phyloP scores from a whole-genome alignment of 2,888 invertebrate genomes.

The Hypena proboscidalis region DNA sequence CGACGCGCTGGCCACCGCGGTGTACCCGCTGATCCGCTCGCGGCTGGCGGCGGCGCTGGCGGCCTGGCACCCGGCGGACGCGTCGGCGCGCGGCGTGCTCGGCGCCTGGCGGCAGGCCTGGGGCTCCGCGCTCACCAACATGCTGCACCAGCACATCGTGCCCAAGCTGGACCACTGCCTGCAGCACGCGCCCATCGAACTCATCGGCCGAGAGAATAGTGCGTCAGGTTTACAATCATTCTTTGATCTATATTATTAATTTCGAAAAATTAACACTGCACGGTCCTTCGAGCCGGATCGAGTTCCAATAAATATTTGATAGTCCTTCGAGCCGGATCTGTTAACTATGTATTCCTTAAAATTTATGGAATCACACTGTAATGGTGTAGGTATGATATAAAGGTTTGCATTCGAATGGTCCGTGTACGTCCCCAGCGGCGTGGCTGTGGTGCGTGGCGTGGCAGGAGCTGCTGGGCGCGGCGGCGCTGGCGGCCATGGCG shows the following conservation, averaged over 20 bases:
- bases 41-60: constrained; percentile 95
- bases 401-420: no score
- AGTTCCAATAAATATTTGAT: no score
- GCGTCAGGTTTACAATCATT: constrained; percentile 19
- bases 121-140: constrained; percentile 85
- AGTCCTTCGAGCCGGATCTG: no score
- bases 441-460: constrained; percentile 99
- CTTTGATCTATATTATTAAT: no score
- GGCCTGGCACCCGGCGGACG: constrained; percentile 98
- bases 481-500: constrained; percentile 91
- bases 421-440: constrained; percentile 85
- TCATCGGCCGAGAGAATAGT: constrained; percentile 71
- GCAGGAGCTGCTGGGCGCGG: constrained; percentile 92
- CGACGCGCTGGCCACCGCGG: constrained; percentile 80
- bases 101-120: constrained; percentile 93
- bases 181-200: constrained; percentile 76
- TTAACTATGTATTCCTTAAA: no score
- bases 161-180: constrained; percentile 93
- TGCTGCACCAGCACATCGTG: constrained; percentile 93
- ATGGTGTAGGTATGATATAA: no score
- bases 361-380: no score
- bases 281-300: no score
- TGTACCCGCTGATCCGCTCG: constrained; percentile 96
- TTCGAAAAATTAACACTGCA: no score
- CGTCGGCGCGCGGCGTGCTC: constrained; percentile 95